Base-by-base conservation (phyloP, 1,140 invertebrate species). In the Hycleus phaleratus region DNA sequence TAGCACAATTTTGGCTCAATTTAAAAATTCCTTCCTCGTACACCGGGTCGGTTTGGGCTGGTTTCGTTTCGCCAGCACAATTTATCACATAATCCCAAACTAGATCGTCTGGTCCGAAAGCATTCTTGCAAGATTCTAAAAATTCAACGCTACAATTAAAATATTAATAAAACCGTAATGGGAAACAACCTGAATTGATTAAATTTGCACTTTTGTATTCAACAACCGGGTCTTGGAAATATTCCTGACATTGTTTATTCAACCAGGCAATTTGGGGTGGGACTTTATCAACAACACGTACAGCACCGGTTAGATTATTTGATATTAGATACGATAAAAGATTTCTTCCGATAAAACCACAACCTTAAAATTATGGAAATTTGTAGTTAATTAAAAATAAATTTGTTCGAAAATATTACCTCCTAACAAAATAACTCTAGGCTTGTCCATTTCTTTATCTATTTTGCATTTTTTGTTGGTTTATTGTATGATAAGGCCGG, bases 131-230 rank as follows among this genome's bases (percentile, higher is more conserved):
- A 63, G 87, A 89, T 66, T 78, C 88, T 91, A 68, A 26, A 71
- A 71, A 61, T n/a, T 56, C 59, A 54, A 44, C 51, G 45, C 40
- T 46, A 45, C 44, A 39, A 58, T 43, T 38, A 43, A 18, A 32
- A 2, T 11, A 3, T 11, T 42, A 18, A 49, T 56, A 48, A 26
- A 2, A 9, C 3, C 10, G 18, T 26, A 24, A 11, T 24, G 11
- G 12, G n/a, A 18, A 56, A 4, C 58, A 84, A 94, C 92, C 84
- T 80, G 82, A 72, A 77, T 90, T 92, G 59, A 94, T 94, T 26
- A 96, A 80, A 78, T 95, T 95, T 39, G 89, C 88, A 78, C 92
- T 95, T 74, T 83, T 86, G 71, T 93, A 95, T 72, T 92, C 87
- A n/a, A 96, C 83, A 68, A 84, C 76, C 49, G 86, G 80, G 73